Evolutionary conservation across 92 coral and sea anemone species (phyloP), one percentile per base, ranked within the genome.

Genomic region (Parazoanthus atlanticus): DNA sequence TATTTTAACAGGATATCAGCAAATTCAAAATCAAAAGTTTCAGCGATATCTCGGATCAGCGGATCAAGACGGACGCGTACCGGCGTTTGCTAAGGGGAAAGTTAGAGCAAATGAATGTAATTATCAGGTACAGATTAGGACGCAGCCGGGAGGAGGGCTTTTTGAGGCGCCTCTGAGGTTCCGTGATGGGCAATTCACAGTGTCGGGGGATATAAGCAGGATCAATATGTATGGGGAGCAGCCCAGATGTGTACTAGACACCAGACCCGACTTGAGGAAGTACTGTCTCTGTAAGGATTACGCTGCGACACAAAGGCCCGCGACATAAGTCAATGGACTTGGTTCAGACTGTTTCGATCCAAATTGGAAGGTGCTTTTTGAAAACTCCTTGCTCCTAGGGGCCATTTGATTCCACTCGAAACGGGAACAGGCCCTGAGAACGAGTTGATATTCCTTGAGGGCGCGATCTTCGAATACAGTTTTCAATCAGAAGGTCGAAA

Each of bases 221-320:
- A 96, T 96, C 21, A 94, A 94, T 64, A 84, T 85, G 86, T 94
- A 94, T 72, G 96, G 98, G 9, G 98, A 95, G 26, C 99, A 96
- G 76, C 98, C 99, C 11, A 78, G 88, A 47, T 96, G 99, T 78
- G 93, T 96, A 26, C 79, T 95, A 23, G 93, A 91, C 47, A 93
- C 85, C 52, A 93, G 93, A 19, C 98, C 98, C 1, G 94, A 92
- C 86, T 32, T 96, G 38, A 91, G 99, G 81, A 96, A 95, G 75
- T 96, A 91, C 58, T 96, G 99, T 47, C 83, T 92, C 8, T 96
- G 99, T 83, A 95, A 91, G 65, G 88, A 91, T 38, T 89, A 85
- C 69, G 15, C 33, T 7, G 67, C 26, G 28, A 61, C 69, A 21
- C 69, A 61, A 5, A 15, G 1, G 0, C 28, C 69, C 26, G 26